Evolutionary conservation across 2,888 invertebrate species (phyloP).

Genomic region (Ochlodes sylvanus): DNA sequence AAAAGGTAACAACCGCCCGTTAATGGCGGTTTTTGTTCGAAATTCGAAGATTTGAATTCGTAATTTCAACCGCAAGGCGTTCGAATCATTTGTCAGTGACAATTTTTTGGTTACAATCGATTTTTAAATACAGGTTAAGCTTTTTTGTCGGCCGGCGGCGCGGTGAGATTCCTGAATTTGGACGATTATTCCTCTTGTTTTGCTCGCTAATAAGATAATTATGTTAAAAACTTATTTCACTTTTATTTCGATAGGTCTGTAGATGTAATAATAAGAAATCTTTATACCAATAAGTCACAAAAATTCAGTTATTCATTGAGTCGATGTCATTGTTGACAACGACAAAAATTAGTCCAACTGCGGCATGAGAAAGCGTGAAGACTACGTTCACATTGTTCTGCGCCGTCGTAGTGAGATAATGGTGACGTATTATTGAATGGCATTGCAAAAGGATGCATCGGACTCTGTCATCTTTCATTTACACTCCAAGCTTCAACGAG

Average conservation of each 20-base stretch:
- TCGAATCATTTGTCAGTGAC: constrained; percentile 85
- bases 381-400: background rate
- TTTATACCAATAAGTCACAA: no score
- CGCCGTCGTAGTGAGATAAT: background rate
- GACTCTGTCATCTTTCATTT: background rate
- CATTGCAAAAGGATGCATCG: background rate
- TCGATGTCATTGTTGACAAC: no score
- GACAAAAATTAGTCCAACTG: background rate
- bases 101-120: constrained; percentile 84
- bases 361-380: background rate
- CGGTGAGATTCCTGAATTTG: constrained; percentile 55
- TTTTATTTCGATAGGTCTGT: constrained; percentile 8
- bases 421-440: constrained; percentile 1
- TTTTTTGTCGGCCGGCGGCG: constrained; percentile 56
- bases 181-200: constrained; percentile 49
- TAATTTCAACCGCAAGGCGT: constrained; percentile 83
- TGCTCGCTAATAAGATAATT: constrained; percentile 52
- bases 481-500: no score
- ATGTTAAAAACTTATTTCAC: constrained; percentile 23
- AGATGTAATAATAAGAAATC: background rate
- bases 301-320: no score
- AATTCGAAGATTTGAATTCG: constrained; percentile 84
- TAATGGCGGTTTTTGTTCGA: constrained; percentile 84
- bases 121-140: constrained; percentile 83
- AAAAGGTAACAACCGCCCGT: constrained; percentile 78